Base-by-base conservation (phyloP, 1,140 invertebrate genomes). In the Euglossa dilemma region DNA sequence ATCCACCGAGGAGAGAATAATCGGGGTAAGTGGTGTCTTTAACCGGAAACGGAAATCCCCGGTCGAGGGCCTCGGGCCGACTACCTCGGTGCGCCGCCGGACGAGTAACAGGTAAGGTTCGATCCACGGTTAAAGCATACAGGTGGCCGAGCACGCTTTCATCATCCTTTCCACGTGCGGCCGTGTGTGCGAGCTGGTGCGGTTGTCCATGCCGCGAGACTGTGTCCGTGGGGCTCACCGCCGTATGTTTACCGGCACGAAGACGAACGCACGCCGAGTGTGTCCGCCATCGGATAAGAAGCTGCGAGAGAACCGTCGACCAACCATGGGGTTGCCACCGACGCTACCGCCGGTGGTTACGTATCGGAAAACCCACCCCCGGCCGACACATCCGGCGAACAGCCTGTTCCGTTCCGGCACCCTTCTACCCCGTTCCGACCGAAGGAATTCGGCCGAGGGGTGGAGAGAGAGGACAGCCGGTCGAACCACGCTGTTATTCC, bases 41-140 rank as follows among this genome's bases (percentile, higher is more conserved):
- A 83, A 77, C 90, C 90, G 90, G 90, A 91, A 88, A 74, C 88
- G 88, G 89, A 89, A 90, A 87, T 84, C 71, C 88, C 89, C 84
- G 79, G 79, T 89, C 75, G 80, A 85, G 83, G 83, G 83, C 83
- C 70, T 71, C 63, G 83, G 70, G 64, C 74, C 74, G 80, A 78
- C 83, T 87, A 88, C 90, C 67, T 85, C 76, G 87, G 50, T 63
- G 84, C 82, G 87, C 80, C 82, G 87, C 80, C 84, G 90, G 87
- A 78, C 87, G 93, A 92, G 93, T 94, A 94, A 94, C 93, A 94
- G 93, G 93, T 94, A 94, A 93, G 92, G 91, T 93, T 93, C 91
- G 90, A 93, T 93, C 91, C 91, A 90, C 90, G 91, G 91, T 91
- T 89, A 92, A 92, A 94, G 93, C 93, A 94, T 94, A 94, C 93